Evolutionary conservation across 2,113 vertebrate species (phyloP).

Genomic region (Tringa solitaria): DNA sequence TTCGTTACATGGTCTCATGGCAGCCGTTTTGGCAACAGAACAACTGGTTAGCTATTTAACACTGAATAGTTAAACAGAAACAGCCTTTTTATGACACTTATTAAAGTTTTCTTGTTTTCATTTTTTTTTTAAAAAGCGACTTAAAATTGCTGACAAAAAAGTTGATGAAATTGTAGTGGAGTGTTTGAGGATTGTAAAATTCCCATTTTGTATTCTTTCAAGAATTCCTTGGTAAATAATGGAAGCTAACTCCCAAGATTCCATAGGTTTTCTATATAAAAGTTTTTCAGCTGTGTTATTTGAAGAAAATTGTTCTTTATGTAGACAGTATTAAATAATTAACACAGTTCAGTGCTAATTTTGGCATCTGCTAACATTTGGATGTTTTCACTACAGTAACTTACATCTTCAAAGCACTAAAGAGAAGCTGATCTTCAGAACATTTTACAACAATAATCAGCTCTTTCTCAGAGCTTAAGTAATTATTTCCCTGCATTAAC

Average conservation of each 20-base stretch:
- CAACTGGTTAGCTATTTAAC: not conserved
- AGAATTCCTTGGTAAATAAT: not conserved
- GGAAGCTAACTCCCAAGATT: not conserved
- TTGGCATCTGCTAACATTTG: not conserved
- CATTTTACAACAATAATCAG: not conserved
- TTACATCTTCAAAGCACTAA: not conserved
- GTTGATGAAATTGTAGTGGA: not conserved
- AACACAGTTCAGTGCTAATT: slow-evolving; percentile 19
- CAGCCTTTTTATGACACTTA: not conserved
- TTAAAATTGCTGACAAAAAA: not conserved
- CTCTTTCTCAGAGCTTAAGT: not conserved
- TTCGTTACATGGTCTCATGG: not conserved
- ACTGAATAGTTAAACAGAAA: not conserved
- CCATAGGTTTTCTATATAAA: not conserved
- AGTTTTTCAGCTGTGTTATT: not conserved
- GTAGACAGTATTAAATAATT: slow-evolving; percentile 13
- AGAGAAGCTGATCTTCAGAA: not conserved
- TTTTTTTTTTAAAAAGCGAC: not conserved
- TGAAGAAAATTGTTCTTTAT: not conserved
- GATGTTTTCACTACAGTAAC: not conserved
- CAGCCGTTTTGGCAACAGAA: not conserved
- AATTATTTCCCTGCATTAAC: not conserved
- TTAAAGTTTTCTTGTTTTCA: not conserved
- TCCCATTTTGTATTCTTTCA: not conserved
- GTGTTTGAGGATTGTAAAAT: not conserved